Evolutionary conservation across 1,140 invertebrate species (phyloP).

Genomic region (Branchinecta lynchi): DNA sequence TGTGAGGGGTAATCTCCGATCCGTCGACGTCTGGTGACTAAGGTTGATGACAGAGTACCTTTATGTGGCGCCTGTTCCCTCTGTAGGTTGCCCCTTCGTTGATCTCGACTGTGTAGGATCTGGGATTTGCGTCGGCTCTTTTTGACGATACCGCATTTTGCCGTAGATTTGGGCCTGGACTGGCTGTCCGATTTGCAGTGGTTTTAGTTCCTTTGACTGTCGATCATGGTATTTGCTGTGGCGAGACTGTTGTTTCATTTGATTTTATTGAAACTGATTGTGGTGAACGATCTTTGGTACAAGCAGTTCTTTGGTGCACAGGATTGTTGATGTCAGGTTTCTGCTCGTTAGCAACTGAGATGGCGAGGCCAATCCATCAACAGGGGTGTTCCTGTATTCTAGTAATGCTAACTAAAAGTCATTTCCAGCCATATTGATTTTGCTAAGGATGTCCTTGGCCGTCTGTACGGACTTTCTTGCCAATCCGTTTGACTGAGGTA

Average conservation of each 20-base stretch:
- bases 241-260: too few relatives aligned
- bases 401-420: neutral
- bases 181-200: too few relatives aligned
- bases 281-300: slow-evolving; percentile 4
- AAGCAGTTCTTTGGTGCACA: too few relatives aligned
- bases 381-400: neutral
- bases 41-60: neutral
- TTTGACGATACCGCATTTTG: too few relatives aligned
- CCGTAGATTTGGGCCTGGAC: too few relatives aligned
- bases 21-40: neutral
- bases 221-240: too few relatives aligned
- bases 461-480: too few relatives aligned
- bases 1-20: too few relatives aligned
- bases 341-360: slow-evolving; percentile 8
- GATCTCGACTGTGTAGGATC: too few relatives aligned
- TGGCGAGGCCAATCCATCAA: neutral
- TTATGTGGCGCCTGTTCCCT: slow-evolving; percentile 5
- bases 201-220: too few relatives aligned
- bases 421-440: neutral
- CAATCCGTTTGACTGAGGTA: slow-evolving; percentile 1
- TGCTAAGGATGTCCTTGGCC: neutral
- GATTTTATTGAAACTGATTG: too few relatives aligned
- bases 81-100: neutral
- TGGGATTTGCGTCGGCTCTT: too few relatives aligned
- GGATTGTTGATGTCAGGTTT: slow-evolving; percentile 1